phyloP scores from a whole-genome alignment of 2,888 invertebrate species.

The Hemithea aestivaria region DNA sequence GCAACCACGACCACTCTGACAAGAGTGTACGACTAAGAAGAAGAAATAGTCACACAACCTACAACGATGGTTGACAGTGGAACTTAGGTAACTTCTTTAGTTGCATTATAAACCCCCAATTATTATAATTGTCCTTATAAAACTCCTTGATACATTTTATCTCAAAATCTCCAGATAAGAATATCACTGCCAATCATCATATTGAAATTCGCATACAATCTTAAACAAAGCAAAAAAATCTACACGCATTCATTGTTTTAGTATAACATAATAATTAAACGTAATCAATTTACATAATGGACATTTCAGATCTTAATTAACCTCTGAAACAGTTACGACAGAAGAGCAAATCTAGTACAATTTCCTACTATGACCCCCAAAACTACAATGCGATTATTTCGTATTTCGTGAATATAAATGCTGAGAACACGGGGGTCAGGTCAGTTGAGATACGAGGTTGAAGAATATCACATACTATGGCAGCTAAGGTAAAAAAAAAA shows the following conservation, averaged over 20 bases:
- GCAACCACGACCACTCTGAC: too few relatives aligned
- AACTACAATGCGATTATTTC: constrained; percentile 41
- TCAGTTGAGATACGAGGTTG: constrained; percentile 46
- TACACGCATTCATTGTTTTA: constrained; percentile 34
- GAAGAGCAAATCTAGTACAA: constrained; percentile 40
- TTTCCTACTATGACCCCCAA: constrained; percentile 56
- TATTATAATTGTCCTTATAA: too few relatives aligned
- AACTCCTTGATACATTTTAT: too few relatives aligned
- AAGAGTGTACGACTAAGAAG: too few relatives aligned
- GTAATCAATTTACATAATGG: constrained; percentile 46
- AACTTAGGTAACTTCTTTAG: too few relatives aligned
- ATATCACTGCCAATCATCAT: too few relatives aligned
- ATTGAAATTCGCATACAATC: neutral
- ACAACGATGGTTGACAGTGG: too few relatives aligned
- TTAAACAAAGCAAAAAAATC: constrained; percentile 14
- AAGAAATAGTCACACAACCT: too few relatives aligned
- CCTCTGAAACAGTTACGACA: constrained; percentile 47
- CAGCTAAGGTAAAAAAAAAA: constrained; percentile 49
- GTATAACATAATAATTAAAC: constrained; percentile 36
- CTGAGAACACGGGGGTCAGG: constrained; percentile 37
- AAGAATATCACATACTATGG: constrained; percentile 43
- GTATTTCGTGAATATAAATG: constrained; percentile 52
- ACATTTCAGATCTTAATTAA: constrained; percentile 47
- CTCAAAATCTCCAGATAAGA: too few relatives aligned
- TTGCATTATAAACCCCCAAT: too few relatives aligned